These are phyloP conservation scores for Saturnia japonica DNA, from an alignment of 2,888 invertebrate species.

Conservation along the genomic window DNA sequence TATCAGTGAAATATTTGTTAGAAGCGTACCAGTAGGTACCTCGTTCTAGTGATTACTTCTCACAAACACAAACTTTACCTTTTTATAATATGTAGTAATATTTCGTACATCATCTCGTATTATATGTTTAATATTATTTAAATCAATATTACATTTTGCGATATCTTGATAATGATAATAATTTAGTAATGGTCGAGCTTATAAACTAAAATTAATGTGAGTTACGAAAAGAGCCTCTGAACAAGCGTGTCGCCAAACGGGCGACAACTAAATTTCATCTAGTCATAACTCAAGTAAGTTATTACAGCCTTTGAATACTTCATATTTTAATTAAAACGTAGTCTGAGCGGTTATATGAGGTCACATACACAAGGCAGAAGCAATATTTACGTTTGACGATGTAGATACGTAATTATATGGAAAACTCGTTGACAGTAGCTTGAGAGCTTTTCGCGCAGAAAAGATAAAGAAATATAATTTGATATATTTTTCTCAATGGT, in stretches of 20 bases:
- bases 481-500: too few relatives aligned
- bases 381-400: slow-evolving; percentile 26
- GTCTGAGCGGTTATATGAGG: slow-evolving; percentile 45
- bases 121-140: neutral
- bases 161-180: neutral
- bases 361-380: slow-evolving; percentile 28
- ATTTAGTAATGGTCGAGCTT: neutral
- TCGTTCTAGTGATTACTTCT: too few relatives aligned
- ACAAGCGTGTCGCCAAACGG: slow-evolving; percentile 6
- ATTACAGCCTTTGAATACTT: slow-evolving; percentile 66
- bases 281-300: slow-evolving; percentile 48
- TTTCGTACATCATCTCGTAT: neutral
- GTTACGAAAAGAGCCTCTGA: neutral
- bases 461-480: slow-evolving; percentile 18
- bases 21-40: too few relatives aligned
- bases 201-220: neutral
- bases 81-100: too few relatives aligned
- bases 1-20: too few relatives aligned
- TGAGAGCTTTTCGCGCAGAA: neutral
- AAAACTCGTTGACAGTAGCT: neutral
- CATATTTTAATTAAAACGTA: slow-evolving; percentile 67
- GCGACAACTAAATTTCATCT: slow-evolving; percentile 18
- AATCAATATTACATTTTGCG: neutral
- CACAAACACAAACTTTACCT: too few relatives aligned
- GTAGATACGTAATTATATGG: neutral